Conservation (phyloP, 2,113 vertebrate genomes). For the Camarhynchus parvulus region DNA sequence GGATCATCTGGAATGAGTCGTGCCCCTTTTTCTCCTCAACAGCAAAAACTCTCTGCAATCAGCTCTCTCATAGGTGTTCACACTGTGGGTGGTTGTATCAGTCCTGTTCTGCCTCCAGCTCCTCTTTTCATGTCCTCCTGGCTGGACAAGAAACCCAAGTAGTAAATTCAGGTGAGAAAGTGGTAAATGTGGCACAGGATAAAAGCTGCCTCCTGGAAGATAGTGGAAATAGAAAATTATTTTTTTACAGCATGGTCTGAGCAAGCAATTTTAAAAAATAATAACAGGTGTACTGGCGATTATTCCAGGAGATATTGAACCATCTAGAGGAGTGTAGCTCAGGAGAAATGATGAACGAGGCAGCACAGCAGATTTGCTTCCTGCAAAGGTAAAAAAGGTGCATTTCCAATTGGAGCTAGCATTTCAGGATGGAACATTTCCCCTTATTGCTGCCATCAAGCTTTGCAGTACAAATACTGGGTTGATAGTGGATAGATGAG, state of each 20-base stretch:
- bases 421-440: not conserved
- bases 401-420: not conserved
- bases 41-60: not conserved
- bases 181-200: not conserved
- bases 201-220: not conserved
- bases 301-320: constrained; percentile 32
- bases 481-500: not conserved
- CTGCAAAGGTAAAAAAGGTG: not conserved
- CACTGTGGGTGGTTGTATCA: not conserved
- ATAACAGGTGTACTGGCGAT: not conserved
- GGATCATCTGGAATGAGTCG: not conserved
- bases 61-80: not conserved
- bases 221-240: not conserved
- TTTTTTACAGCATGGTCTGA: not conserved
- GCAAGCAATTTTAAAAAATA: constrained; percentile 14
- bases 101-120: not conserved
- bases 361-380: not conserved
- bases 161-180: not conserved
- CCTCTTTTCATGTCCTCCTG: not conserved
- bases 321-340: not conserved
- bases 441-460: not conserved
- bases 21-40: not conserved
- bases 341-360: not conserved
- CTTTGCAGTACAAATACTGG: not conserved
- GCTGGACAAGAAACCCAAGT: not conserved